Evolutionary conservation across 2,113 vertebrate genomes (phyloP).

Genomic region (Lagenorhynchus albirostris): DNA sequence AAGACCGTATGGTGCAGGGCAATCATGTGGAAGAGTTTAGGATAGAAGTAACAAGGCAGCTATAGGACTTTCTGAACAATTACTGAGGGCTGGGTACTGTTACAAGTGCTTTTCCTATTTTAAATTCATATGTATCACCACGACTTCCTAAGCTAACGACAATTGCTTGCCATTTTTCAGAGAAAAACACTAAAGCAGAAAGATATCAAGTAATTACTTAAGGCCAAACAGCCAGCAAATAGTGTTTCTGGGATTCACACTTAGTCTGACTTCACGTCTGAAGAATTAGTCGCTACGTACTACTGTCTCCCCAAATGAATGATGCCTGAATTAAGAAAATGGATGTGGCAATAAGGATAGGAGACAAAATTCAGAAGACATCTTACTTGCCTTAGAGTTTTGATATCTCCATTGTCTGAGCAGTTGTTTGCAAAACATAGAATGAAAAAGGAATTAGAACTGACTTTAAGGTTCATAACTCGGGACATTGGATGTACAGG

Average conservation of each 20-base stretch:
- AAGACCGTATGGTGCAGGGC: neutral
- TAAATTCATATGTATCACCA: neutral
- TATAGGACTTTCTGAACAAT: neutral
- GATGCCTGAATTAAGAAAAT: neutral
- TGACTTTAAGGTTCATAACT: neutral
- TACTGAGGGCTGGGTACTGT: neutral
- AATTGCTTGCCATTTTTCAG: neutral
- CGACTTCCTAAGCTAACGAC: neutral
- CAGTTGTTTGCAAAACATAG: neutral
- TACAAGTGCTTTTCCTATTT: neutral
- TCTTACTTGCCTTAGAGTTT: neutral
- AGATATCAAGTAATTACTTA: neutral
- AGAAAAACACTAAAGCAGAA: neutral
- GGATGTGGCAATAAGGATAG: neutral
- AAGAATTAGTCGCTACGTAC: neutral
- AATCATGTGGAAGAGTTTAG: neutral
- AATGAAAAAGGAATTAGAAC: neutral
- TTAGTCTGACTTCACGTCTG: neutral
- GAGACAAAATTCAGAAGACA: neutral
- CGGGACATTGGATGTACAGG: neutral
- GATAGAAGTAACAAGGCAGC: neutral
- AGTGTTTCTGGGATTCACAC: neutral
- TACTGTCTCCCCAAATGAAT: neutral
- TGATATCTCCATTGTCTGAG: neutral
- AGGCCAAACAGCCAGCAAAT: neutral